These are phyloP conservation scores for Acropternis orthonyx DNA, from an alignment of 2,797 vertebrate species.

Conservation along the genomic window DNA sequence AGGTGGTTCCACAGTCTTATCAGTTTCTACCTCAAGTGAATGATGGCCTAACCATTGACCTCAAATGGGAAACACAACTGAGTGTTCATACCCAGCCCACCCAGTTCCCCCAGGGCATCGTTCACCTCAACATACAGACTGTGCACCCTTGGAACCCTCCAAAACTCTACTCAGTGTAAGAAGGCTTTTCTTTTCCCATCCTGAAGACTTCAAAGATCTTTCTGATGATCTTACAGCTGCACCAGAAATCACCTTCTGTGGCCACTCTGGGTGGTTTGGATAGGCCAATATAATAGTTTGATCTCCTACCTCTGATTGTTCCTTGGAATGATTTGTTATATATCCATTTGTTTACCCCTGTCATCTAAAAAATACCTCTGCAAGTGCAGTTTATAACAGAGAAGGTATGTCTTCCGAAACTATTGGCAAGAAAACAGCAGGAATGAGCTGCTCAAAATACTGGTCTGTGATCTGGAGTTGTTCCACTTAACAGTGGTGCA, in stretches of 20 bases:
- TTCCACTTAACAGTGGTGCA: background rate
- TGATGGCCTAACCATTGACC: background rate
- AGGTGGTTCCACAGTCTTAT: background rate
- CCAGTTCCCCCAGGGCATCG: background rate
- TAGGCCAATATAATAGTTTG: background rate
- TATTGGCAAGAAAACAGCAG: background rate
- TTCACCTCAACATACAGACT: background rate
- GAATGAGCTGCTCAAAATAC: background rate
- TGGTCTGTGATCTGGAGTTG: background rate
- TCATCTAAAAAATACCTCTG: background rate
- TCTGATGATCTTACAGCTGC: background rate
- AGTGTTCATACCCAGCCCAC: background rate
- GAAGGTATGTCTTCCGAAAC: background rate
- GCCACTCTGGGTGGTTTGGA: background rate
- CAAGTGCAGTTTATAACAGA: background rate
- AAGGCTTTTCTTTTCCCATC: background rate
- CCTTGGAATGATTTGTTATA: background rate
- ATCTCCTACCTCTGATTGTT: background rate
- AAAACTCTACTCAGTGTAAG: background rate
- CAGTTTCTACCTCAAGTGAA: background rate
- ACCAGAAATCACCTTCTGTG: background rate
- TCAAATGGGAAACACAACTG: background rate
- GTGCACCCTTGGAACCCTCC: background rate
- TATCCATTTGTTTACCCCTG: background rate
- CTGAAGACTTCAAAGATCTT: background rate